Conservation (phyloP, 2,113 vertebrate species). For the Misgurnus mizolepis region DNA sequence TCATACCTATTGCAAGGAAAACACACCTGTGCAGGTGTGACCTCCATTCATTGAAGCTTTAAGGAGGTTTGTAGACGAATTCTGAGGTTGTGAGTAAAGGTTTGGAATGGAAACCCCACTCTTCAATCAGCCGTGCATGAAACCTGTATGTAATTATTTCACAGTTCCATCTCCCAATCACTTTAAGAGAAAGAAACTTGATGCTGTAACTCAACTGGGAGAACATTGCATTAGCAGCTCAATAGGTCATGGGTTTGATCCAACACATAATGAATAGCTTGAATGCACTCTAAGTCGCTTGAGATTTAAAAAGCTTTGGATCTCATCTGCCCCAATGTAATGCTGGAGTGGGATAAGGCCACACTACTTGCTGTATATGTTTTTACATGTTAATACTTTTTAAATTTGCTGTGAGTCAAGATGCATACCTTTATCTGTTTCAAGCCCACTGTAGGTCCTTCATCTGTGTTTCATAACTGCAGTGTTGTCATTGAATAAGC, state of each 20-base stretch:
- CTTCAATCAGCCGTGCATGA: conserved; percentile 64
- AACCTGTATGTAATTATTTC: conserved; percentile 62
- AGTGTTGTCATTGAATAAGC: too few relatives aligned
- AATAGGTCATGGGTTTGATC: too few relatives aligned
- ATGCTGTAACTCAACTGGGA: too few relatives aligned
- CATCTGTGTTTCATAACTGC: too few relatives aligned
- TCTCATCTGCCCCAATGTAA: not conserved
- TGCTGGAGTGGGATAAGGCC: not conserved
- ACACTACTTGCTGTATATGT: not conserved
- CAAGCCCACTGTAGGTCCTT: too few relatives aligned
- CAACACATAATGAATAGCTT: too few relatives aligned
- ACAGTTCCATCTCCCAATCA: conserved; percentile 24
- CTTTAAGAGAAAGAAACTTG: not conserved
- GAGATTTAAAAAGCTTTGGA: too few relatives aligned
- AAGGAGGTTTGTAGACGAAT: conserved; percentile 47
- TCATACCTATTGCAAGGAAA: conserved; percentile 55
- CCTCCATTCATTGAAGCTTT: conserved; percentile 48
- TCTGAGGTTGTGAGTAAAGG: conserved; percentile 19
- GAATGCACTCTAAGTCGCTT: too few relatives aligned
- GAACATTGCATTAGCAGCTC: too few relatives aligned
- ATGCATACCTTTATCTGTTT: too few relatives aligned
- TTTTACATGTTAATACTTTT: not conserved
- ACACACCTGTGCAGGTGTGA: conserved; percentile 73
- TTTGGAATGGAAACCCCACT: conserved; percentile 53
- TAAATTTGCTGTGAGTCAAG: too few relatives aligned